phyloP scores from a whole-genome alignment of 1,140 invertebrate genomes.

The Triops longicaudatus region DNA sequence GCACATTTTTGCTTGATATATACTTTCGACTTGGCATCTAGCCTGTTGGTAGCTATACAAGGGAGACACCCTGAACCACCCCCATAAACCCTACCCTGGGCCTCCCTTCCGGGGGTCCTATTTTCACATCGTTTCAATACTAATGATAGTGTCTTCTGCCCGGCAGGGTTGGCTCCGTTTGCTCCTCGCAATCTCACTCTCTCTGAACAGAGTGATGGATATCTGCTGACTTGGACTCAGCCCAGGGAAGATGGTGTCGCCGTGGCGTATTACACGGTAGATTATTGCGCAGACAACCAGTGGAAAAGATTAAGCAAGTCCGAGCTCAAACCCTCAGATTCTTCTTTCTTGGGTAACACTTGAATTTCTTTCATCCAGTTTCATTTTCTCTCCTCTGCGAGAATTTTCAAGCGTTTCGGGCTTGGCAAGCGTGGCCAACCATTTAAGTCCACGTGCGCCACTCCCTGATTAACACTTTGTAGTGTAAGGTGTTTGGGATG shows the following conservation, averaged over 20 bases:
- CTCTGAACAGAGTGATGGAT: conserved; percentile 72
- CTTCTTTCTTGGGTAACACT: conserved; percentile 66
- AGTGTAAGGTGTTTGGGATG: conserved; percentile 11
- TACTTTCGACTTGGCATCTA: conserved; percentile 18
- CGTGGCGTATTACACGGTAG: conserved; percentile 86
- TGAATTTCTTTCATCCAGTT: neutral
- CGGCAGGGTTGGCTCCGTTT: conserved; percentile 73
- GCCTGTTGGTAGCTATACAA: neutral
- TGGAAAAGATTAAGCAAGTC: conserved; percentile 81
- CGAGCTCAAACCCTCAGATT: conserved; percentile 76
- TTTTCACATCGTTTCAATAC: neutral
- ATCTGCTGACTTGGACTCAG: conserved; percentile 76
- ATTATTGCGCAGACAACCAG: conserved; percentile 74
- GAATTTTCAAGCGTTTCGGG: neutral
- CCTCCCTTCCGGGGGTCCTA: neutral
- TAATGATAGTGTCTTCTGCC: neutral
- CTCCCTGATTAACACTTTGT: neutral
- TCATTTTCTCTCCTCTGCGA: neutral
- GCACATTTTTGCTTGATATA: conserved; percentile 3
- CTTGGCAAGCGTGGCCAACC: neutral
- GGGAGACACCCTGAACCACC: neutral
- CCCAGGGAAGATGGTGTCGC: conserved; percentile 53
- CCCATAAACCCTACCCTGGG: no score
- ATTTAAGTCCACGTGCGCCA: neutral
- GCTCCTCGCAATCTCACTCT: conserved; percentile 79